phyloP scores from a whole-genome alignment of 1,140 invertebrate species.

The Daktulosphaira vitifoliae region DNA sequence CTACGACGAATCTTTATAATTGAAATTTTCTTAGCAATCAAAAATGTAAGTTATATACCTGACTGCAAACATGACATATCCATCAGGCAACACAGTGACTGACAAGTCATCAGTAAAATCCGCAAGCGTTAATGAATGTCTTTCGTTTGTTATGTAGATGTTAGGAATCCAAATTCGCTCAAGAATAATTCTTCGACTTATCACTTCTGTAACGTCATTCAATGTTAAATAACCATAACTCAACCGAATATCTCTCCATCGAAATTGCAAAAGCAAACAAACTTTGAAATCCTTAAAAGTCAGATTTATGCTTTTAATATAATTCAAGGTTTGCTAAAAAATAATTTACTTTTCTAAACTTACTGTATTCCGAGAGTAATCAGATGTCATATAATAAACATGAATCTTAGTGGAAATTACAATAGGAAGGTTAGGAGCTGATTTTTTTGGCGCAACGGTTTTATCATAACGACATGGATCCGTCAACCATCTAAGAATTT shows the following conservation, averaged over 20 bases:
- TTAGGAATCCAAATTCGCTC: constrained; percentile 68
- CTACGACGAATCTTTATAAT: no score
- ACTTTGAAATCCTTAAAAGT: constrained; percentile 62
- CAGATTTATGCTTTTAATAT: no score
- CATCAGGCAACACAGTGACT: constrained; percentile 62
- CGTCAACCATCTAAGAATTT: constrained; percentile 29
- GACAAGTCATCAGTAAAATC: constrained; percentile 57
- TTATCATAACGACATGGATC: constrained; percentile 35
- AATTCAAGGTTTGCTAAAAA: no score
- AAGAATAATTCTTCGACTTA: constrained; percentile 59
- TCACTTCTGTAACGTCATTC: constrained; percentile 49
- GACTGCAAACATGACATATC: constrained; percentile 62
- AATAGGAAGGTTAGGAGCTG: constrained; percentile 2
- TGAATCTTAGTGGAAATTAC: constrained; percentile 27
- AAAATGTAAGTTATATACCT: constrained; percentile 44
- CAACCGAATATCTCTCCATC: constrained; percentile 60
- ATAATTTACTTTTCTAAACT: no score
- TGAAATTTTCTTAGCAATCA: no score
- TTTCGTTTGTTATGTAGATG: constrained; percentile 67
- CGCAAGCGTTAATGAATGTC: constrained; percentile 57
- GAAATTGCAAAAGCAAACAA: constrained; percentile 64
- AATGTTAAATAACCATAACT: constrained; percentile 53
- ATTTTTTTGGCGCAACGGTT: not conserved
- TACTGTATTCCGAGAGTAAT: constrained; percentile 4
- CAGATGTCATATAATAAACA: constrained; percentile 34